phyloP scores from a whole-genome alignment of 1,140 invertebrate genomes.

The Ostrea denselamellosa region DNA sequence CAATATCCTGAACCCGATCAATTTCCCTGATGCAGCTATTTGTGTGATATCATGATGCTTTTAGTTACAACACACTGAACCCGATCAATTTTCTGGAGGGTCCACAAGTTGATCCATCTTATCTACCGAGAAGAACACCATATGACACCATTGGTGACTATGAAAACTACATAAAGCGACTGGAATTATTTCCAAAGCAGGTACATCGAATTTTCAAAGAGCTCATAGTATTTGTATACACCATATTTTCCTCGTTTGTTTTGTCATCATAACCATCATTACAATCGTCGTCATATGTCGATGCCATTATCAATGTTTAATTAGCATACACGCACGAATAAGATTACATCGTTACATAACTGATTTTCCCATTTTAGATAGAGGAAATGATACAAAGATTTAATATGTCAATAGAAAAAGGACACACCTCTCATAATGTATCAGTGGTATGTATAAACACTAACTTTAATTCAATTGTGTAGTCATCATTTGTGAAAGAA shows the following conservation, averaged over 20 bases:
- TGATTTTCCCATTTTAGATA: conserved; percentile 58
- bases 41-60: background rate
- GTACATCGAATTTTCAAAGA: conserved; percentile 39
- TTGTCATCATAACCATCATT: too few relatives aligned
- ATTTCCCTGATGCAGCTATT: background rate
- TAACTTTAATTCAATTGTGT: too few relatives aligned
- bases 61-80: conserved; percentile 64
- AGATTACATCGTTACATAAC: too few relatives aligned
- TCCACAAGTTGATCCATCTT: conserved; percentile 50
- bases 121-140: conserved; percentile 43
- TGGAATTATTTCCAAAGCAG: conserved; percentile 60
- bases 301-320: too few relatives aligned
- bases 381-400: conserved; percentile 61
- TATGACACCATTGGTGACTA: conserved; percentile 65
- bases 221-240: too few relatives aligned
- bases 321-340: too few relatives aligned
- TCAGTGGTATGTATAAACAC: conserved; percentile 59
- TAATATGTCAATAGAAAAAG: conserved; percentile 49
- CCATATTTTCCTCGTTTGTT: too few relatives aligned
- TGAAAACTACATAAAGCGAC: conserved; percentile 61
- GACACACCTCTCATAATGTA: conserved; percentile 58
- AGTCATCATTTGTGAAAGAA: too few relatives aligned
- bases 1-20: too few relatives aligned
- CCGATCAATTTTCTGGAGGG: conserved; percentile 69
- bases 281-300: too few relatives aligned